Base-by-base conservation (phyloP, 2,888 invertebrate genomes). In the Eupeodes luniger region DNA sequence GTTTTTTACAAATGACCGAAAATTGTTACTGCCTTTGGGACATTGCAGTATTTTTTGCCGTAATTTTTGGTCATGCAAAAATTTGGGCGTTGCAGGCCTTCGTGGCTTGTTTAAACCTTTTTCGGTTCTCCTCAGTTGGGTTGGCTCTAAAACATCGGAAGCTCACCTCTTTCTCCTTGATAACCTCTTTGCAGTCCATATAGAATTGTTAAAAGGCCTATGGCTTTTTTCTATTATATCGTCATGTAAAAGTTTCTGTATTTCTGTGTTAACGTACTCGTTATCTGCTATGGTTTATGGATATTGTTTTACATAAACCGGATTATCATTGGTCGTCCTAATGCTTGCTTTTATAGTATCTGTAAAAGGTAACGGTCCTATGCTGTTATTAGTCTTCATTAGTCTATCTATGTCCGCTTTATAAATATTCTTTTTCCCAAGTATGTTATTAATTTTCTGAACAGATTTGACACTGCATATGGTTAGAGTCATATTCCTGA, bases 221-320 rank as follows among this genome's bases (percentile, higher is more conserved):
- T 67, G 61, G 51, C 64, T 77, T 55, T 66, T 55, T 57, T 77
- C 57, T 27, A 47, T 76, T 49, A 76, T 76, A 64, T 64, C 76
- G 40, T 76, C 53, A 53, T 77, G 36, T 76, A 76, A 36, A 16
- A 80, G 62, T 62, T 80, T 72, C 51, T 69, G 55, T 59, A 78
- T 80, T 72, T 80, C 80, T 62, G 69, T 85, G 51, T 80, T 85
- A 47, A 75, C 53, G 44, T 76, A 81, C 19, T 81, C 75, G n/a
- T 80, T 70, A n/a, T 75, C 75, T n/a, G 69, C 27, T 55, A 69
- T 74, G 16, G n/a, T n/a, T 16, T 16, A 74, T 12, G 62, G 75
- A 59, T 85, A 85, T 70, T 85, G 72, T 70, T 85, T 81, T 12
- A 67, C 53, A 62, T 70, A 81, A 66, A 80, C 79, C 67, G 74